Evolutionary conservation across 2,797 vertebrate species (phyloP), one percentile per base, ranked within the genome.

Genomic region (Pachyuromys duprasi): DNA sequence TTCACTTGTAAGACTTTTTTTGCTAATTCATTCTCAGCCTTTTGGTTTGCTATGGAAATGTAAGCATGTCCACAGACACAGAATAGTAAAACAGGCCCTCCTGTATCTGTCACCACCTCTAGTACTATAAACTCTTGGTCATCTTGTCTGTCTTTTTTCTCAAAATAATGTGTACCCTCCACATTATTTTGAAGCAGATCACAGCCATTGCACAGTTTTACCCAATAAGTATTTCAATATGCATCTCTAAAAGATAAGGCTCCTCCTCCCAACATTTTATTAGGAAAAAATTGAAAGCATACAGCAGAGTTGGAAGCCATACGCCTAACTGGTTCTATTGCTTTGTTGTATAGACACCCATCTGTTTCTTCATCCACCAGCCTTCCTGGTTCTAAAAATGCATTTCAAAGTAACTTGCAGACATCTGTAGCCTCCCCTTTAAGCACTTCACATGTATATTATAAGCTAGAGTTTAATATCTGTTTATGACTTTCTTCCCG

Each of bases 201-300:
- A 2, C 17, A 62, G 82, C 75, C 83, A 82, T 17, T 69, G 36
- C 39, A 20, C 82, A 81, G 45, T 89, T 90, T 92, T 62, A 83
- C 60, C 42, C 70, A 1, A 7, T 72, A 96, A 93, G 42, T 86
- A 74, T 94, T 95, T 95, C 67, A 94, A 33, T 53, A 72, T 76
- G 75, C 45, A 86, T 80, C 4, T 65, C 15, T 83, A 49, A 93
- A 78, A 89, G 79, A 60, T 86, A 94, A 91, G 42, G 67, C 63
- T 65, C 75, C 26, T 95, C 67, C 28, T 63, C 57, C 60, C 12
- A 90, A 70, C 57, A 79, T 89, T 96, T 89, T 94, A 53, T 96
- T 89, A 94, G 45, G 74, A 92, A 95, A 89, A 90, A 89, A 69
- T 83, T 94, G 91, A 82, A 95, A 88, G 76, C 79, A 67, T 39